Base-by-base conservation (phyloP, 2,888 invertebrate genomes). In the Metellina segmentata region DNA sequence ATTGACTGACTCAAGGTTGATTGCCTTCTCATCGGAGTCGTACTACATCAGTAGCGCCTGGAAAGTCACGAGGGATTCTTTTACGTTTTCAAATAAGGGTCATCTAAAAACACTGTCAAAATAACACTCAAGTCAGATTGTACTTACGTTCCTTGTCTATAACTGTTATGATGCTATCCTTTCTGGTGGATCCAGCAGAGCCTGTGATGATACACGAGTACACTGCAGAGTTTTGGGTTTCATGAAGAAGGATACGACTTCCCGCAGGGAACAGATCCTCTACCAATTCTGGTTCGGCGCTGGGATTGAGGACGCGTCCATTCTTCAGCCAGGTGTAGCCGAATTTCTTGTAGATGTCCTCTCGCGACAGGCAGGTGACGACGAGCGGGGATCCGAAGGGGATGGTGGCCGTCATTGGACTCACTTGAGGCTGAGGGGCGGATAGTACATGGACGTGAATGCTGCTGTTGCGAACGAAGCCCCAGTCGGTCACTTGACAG, bases 241-340 rank as follows among this genome's bases (percentile, higher is more conserved):
- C 97, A 94, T 96, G 96, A 52, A 98, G 96, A 94, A 97, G 97
- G 7, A 98, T 95, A 87, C 98, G 97, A 94, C 97, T 97, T 9
- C 98, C 98, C 90, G 97, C 97, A 0, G 98, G 98, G 94, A 97
- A 97, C 51, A 98, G 95, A 94, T 98, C 97, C 94, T 98, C 98
- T 96, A 97, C 97, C 94, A 97, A 97, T 94, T 97, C 97, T 0
- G 82, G 81, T n/a, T 96, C 96, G 4, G 81, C 81, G 7, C 85
- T 79, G 16, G 93, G 93, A 82, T 88, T 93, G 48, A 98, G 96
- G 16, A 98, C 95, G 11, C 96, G 96, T 89, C 96, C 96, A 94
- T 97, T 97, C 93, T 97, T 96, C 0, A 97, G 97, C 98, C 98
- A 98, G 94, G 97, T 97, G 94, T 97, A 98, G 6, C 97, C 98